Conservation (phyloP, 1,140 invertebrate genomes). For the Polypedilum vanderplanki region DNA sequence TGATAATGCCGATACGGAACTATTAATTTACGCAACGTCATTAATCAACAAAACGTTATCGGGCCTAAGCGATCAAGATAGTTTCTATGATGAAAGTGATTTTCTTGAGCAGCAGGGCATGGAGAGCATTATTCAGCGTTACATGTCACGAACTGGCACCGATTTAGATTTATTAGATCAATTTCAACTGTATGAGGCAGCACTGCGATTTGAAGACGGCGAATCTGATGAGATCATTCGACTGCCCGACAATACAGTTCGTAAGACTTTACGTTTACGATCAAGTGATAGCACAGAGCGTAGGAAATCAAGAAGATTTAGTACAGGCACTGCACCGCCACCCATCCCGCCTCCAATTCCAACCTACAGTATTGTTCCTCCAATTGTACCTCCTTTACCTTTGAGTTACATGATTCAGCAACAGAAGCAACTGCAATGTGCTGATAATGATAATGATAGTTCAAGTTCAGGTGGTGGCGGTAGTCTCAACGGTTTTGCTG, state of each 20-base stretch:
- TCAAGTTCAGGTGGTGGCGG: constrained; percentile 41
- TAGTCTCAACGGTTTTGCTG: constrained; percentile 36
- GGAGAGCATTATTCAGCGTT: constrained; percentile 82
- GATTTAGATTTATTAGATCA: constrained; percentile 89
- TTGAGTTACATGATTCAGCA: constrained; percentile 35
- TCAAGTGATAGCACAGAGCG: constrained; percentile 58
- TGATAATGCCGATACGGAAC: constrained; percentile 89
- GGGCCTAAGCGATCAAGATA: constrained; percentile 93
- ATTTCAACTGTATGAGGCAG: constrained; percentile 92
- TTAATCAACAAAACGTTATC: constrained; percentile 95
- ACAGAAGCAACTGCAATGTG: constrained; percentile 37
- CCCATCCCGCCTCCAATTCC: constrained; percentile 38
- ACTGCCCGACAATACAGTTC: constrained; percentile 69
- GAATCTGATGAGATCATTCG: constrained; percentile 41
- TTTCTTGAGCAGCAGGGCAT: constrained; percentile 93
- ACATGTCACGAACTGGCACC: constrained; percentile 88
- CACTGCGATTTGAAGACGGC: constrained; percentile 52
- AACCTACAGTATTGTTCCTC: constrained; percentile 35
- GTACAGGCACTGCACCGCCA: constrained; percentile 56
- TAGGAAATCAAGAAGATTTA: constrained; percentile 68
- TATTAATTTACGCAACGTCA: constrained; percentile 93
- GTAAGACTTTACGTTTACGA: constrained; percentile 65
- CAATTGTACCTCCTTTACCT: constrained; percentile 36
- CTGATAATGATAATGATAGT: constrained; percentile 45
- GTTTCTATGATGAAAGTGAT: constrained; percentile 97